These are phyloP conservation scores for Labeo rohita DNA, from an alignment of 2,113 vertebrate genomes.

Conservation along the genomic window DNA sequence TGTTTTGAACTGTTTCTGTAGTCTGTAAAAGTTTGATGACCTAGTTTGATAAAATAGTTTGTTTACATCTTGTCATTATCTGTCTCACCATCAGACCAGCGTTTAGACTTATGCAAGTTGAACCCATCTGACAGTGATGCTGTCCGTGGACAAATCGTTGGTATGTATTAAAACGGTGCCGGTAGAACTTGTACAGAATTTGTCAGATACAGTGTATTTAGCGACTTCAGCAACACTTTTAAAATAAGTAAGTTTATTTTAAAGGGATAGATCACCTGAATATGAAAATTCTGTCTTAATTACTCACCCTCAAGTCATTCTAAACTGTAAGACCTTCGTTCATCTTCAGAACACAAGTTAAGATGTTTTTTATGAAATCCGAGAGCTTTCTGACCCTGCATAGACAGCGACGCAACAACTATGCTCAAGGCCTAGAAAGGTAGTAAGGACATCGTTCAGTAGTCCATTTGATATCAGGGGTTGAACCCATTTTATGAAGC, in stretches of 20 bases:
- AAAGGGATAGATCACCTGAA: no score
- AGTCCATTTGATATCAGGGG: no score
- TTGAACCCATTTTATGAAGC: no score
- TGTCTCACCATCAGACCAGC: conserved; percentile 84
- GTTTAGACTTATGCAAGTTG: conserved; percentile 98
- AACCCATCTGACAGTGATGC: conserved; percentile 95
- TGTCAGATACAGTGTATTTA: background rate
- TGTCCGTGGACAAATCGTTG: conserved; percentile 97
- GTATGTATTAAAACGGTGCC: conserved; percentile 74
- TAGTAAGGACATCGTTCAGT: no score
- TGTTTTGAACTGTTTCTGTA: background rate
- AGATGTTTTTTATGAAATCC: no score
- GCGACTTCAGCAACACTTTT: background rate
- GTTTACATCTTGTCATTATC: conserved; percentile 57
- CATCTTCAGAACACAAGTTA: no score
- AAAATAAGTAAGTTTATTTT: background rate
- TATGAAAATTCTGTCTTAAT: no score
- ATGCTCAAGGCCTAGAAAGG: no score
- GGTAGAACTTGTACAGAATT: background rate
- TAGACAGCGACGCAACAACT: no score
- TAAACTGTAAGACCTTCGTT: no score
- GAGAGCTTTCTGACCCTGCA: no score
- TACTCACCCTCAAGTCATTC: no score
- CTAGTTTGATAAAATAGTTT: background rate
- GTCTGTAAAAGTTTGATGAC: background rate